Percentiles rank a stretch among this genome's conserved stretches.
Conservation (phyloP, 1,140 invertebrate genomes). For the Bombus vancouverensis region DNA sequence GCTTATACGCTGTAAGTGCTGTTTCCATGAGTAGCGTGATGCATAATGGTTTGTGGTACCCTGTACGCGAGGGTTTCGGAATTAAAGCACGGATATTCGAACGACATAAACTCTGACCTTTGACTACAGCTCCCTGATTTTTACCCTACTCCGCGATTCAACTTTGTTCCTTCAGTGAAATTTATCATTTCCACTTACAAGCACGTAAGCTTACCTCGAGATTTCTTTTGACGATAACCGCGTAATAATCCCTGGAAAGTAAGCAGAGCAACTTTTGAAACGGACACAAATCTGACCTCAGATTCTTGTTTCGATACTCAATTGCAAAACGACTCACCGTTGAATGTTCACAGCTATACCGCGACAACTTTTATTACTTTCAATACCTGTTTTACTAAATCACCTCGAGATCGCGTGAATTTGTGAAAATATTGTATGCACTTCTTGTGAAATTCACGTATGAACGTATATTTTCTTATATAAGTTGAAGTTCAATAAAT, state of each 20-base stretch:
- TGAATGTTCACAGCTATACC: neutral
- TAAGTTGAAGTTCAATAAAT: neutral
- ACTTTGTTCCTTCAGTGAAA: conserved; percentile 28
- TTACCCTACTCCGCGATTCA: neutral
- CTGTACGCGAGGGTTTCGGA: neutral
- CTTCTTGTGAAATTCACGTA: neutral
- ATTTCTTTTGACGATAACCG: conserved; percentile 65
- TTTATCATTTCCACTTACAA: conserved; percentile 72
- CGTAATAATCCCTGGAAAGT: conserved; percentile 65
- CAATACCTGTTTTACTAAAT: neutral
- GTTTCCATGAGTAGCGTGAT: conserved; percentile 36
- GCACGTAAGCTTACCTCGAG: conserved; percentile 73
- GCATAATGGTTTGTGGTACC: neutral
- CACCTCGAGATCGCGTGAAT: neutral
- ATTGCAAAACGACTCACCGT: conserved; percentile 45
- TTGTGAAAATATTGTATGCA: neutral
- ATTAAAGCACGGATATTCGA: conserved; percentile 47
- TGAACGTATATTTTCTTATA: conserved; percentile 9
- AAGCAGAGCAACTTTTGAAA: conserved; percentile 20
- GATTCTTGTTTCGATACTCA: conserved; percentile 11
- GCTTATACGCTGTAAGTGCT: conserved; percentile 80
- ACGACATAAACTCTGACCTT: conserved; percentile 77
- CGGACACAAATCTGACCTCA: neutral
- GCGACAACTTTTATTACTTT: no score
- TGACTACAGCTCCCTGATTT: conserved; percentile 51